Conservation (phyloP, 1,140 invertebrate species). For the Thaumatotibia leucotreta region DNA sequence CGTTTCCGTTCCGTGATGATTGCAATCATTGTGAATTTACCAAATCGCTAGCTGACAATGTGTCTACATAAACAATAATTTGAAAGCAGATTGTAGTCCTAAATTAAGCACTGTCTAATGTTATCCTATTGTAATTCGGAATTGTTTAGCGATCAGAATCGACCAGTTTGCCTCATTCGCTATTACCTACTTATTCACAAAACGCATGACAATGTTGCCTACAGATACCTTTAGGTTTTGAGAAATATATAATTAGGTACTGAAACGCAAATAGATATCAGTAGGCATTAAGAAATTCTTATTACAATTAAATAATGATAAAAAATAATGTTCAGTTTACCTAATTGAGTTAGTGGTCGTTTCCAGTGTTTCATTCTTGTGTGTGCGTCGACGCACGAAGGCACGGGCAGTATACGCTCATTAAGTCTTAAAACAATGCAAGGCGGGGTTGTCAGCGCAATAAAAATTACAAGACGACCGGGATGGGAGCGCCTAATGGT, state of each 20-base stretch:
- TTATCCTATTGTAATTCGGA: neutral
- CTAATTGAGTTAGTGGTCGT: neutral
- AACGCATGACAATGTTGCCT: too few species aligned
- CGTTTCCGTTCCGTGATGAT: neutral
- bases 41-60: neutral
- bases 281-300: neutral
- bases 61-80: neutral
- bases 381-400: slow-evolving; percentile 1
- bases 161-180: neutral
- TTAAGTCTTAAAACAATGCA: slow-evolving; percentile 63
- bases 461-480: slow-evolving; percentile 64
- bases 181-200: too few species aligned
- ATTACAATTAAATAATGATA: too few species aligned
- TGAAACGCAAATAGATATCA: too few species aligned
- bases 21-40: neutral
- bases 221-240: too few species aligned
- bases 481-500: slow-evolving; percentile 66
- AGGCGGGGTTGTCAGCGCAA: slow-evolving; percentile 57
- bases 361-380: slow-evolving; percentile 20
- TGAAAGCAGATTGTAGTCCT: neutral
- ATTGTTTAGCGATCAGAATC: neutral
- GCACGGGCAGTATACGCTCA: slow-evolving; percentile 33
- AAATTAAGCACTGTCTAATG: neutral
- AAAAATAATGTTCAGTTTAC: neutral
- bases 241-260: neutral